Conservation (phyloP, 2,888 invertebrate genomes). For the Amitus sp. region DNA sequence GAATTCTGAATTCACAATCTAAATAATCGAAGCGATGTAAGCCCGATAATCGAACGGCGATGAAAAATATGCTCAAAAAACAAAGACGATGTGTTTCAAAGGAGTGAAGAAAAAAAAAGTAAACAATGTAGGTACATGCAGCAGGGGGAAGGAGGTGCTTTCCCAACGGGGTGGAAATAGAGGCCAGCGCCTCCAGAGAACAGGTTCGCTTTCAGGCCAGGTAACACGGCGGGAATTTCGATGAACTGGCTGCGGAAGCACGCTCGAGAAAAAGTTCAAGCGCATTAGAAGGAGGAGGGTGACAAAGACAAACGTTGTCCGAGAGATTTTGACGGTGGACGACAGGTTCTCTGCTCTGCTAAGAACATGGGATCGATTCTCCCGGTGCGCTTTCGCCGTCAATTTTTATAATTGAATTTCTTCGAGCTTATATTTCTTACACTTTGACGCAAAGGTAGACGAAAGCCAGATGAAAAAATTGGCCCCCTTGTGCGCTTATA, state of each 20-base stretch:
- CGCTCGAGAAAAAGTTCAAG: slow-evolving; percentile 29
- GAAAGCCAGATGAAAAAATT: too few relatives aligned
- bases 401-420: slow-evolving; percentile 34
- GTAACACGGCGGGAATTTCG: slow-evolving; percentile 57
- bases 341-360: slow-evolving; percentile 36
- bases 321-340: slow-evolving; percentile 32
- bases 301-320: slow-evolving; percentile 28
- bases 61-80: too few relatives aligned
- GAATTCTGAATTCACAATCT: too few relatives aligned
- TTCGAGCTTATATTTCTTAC: too few relatives aligned
- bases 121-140: slow-evolving; percentile 29
- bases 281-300: slow-evolving; percentile 30
- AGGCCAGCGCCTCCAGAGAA: slow-evolving; percentile 45
- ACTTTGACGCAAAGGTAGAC: too few relatives aligned
- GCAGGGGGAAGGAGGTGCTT: slow-evolving; percentile 31
- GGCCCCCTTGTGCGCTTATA: too few relatives aligned
- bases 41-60: too few relatives aligned
- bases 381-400: slow-evolving; percentile 20
- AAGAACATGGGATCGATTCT: slow-evolving; percentile 24
- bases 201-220: slow-evolving; percentile 54
- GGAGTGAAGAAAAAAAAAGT: slow-evolving; percentile 16
- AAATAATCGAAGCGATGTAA: too few relatives aligned
- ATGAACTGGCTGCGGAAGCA: slow-evolving; percentile 49
- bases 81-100: slow-evolving; percentile 23
- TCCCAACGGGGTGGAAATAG: slow-evolving; percentile 37